Percentiles rank a stretch among this genome's conserved stretches.
Evolutionary conservation across 2,113 vertebrate species (phyloP).

Genomic region (Riparia riparia): DNA sequence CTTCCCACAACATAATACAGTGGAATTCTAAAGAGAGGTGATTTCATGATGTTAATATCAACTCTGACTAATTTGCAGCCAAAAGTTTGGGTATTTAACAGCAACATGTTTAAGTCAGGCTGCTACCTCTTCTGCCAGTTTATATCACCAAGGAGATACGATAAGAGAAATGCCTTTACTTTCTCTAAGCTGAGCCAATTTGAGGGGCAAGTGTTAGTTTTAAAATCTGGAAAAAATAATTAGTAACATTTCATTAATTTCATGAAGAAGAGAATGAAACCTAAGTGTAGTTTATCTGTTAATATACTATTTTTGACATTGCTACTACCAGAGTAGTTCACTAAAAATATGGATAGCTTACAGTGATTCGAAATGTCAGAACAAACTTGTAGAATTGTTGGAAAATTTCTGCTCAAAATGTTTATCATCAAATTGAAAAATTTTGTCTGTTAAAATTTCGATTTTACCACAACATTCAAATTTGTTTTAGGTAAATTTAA

Average conservation of each 20-base stretch:
- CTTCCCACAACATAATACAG: background rate
- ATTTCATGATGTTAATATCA: background rate
- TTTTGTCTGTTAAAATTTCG: background rate
- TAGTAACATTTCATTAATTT: conserved; percentile 30
- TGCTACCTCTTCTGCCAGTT: background rate
- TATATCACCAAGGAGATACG: background rate
- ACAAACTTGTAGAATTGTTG: background rate
- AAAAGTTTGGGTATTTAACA: background rate
- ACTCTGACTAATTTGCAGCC: conserved; percentile 13
- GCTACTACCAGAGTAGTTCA: background rate
- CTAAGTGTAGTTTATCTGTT: background rate
- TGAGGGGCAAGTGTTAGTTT: background rate
- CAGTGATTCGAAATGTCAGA: background rate
- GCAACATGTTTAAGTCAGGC: background rate
- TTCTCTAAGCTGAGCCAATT: background rate
- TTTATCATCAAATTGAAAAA: background rate
- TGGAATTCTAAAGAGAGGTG: background rate
- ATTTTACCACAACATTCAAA: background rate
- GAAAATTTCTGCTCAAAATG: background rate
- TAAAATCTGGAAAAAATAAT: conserved; percentile 4
- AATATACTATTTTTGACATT: background rate
- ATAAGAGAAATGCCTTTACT: background rate
- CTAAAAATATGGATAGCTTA: background rate
- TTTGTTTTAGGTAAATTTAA: background rate
- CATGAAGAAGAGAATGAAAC: background rate